phyloP scores from a whole-genome alignment of 2,797 vertebrate species.

The Anableps anableps region DNA sequence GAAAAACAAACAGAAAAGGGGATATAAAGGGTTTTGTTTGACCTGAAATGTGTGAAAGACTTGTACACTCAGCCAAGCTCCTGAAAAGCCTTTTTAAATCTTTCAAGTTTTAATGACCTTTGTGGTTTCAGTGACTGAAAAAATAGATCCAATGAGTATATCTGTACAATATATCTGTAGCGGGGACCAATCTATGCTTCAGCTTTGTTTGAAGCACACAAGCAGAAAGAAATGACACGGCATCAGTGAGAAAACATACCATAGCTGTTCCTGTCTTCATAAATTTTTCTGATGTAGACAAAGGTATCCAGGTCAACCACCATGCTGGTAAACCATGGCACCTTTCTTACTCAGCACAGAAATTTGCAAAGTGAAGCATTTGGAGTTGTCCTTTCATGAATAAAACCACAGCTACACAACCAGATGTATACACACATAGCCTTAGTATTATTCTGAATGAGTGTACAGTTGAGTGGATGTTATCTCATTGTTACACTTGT shows the following conservation, averaged over 20 bases:
- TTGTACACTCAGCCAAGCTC: background rate
- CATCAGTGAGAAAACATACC: background rate
- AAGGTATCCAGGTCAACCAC: background rate
- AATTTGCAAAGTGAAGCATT: background rate
- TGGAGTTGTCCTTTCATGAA: background rate
- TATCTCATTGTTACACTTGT: background rate
- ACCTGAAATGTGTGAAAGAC: background rate
- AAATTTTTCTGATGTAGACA: background rate
- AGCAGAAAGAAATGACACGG: too few relatives aligned
- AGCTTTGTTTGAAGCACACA: background rate
- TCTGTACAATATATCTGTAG: too few relatives aligned
- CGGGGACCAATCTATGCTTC: background rate
- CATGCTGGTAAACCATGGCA: background rate
- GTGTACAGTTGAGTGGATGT: background rate
- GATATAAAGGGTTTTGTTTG: background rate
- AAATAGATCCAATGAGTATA: background rate
- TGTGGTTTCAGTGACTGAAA: background rate
- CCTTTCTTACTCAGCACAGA: background rate
- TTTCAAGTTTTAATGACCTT: background rate
- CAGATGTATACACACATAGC: background rate
- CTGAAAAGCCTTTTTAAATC: background rate
- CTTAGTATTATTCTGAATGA: background rate
- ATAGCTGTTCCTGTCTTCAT: background rate
- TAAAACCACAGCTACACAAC: background rate
- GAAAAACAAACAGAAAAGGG: background rate